These are phyloP conservation scores for Etheostoma nigrum DNA, from an alignment of 2,797 vertebrate genomes.

Conservation along the genomic window DNA sequence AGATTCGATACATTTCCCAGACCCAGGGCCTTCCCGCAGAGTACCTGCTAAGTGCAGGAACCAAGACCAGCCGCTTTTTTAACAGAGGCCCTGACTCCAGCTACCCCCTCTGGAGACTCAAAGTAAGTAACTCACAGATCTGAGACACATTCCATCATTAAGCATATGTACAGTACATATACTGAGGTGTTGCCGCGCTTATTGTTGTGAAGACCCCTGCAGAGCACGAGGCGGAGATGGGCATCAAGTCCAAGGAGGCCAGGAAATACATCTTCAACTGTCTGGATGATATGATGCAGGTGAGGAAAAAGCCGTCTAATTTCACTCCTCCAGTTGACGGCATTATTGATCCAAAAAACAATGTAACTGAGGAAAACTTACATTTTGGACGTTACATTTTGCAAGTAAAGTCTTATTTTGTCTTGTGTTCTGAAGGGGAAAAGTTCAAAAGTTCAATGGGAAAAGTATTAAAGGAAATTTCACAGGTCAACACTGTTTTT, in stretches of 20 bases:
- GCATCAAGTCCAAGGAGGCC: conserved; percentile 98
- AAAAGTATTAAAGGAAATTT: too few relatives aligned
- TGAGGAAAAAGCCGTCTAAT: conserved; percentile 58
- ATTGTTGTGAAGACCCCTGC: conserved; percentile 87
- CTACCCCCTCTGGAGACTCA: conserved; percentile 97
- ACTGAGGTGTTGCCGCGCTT: rapidly evolving
- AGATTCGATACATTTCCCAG: conserved; percentile 99
- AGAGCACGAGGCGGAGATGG: conserved; percentile 96
- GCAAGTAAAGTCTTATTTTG: too few relatives aligned
- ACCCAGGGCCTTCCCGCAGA: conserved; percentile 98
- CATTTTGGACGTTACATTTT: too few relatives aligned
- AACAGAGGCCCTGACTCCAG: conserved; percentile 96
- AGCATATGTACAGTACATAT: not conserved
- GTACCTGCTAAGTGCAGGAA: conserved; percentile 97
- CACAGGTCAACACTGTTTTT: too few relatives aligned
- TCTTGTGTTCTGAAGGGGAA: too few relatives aligned
- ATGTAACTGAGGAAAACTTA: not conserved
- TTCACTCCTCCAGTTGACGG: not conserved
- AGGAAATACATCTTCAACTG: conserved; percentile 99
- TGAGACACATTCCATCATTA: not conserved
- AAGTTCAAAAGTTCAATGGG: too few relatives aligned
- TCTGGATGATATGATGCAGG: conserved; percentile 99
- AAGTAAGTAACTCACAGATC: conserved; percentile 81
- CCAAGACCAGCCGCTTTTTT: conserved; percentile 98
- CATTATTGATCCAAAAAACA: too few relatives aligned